Base-by-base conservation (phyloP, 2,888 invertebrate genomes). In the Mystacides longicornis region DNA sequence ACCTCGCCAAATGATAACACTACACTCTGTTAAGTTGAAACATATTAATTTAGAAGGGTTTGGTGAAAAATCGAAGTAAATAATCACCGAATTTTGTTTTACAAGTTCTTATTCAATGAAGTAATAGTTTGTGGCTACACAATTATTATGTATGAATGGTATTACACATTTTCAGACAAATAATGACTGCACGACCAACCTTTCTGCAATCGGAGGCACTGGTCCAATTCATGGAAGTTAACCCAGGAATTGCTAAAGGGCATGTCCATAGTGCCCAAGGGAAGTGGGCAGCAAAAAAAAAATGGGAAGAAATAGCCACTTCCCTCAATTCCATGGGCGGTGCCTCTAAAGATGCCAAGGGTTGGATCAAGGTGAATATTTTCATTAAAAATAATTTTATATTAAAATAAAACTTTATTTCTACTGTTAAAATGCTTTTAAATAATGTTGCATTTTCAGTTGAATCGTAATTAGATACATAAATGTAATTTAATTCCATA, bases 401-500 rank as follows among this genome's bases (percentile, higher is more conserved):
- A 16, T 43, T 43, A 14, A 5, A 43, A 43, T 14, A 11, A 14
- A 43, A 43, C 7, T 43, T 43, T 43, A 16, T 43, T 43, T 43
- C 16, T 43, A 43, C 9, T 31, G 18, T 43, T 11, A n/a, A 43
- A 43, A 43, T 43, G 5, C 16, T 43, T 43, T n/a, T 43, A 43
- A 5, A 43, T n/a, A 7, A 43, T 18, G 11, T 43, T 11, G 43
- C 18, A 43, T 16, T n/a, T 11, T 16, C 43, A 43, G 4, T 43
- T 43, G 43, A 43, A 43, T 16, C 43, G 16, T 43, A 5, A 18
- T 43, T 43, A 43, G 43, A 43, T 43, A 43, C 18, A 43, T 43
- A 43, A 43, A 43, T 43, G 16, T 31, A 31, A 14, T 43, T 43
- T n/a, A 43, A 43, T 16, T 11, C 16, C 43, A 43, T n/a, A 43